phyloP scores from a whole-genome alignment of 1,140 invertebrate species.

The Bombus consobrinus region DNA sequence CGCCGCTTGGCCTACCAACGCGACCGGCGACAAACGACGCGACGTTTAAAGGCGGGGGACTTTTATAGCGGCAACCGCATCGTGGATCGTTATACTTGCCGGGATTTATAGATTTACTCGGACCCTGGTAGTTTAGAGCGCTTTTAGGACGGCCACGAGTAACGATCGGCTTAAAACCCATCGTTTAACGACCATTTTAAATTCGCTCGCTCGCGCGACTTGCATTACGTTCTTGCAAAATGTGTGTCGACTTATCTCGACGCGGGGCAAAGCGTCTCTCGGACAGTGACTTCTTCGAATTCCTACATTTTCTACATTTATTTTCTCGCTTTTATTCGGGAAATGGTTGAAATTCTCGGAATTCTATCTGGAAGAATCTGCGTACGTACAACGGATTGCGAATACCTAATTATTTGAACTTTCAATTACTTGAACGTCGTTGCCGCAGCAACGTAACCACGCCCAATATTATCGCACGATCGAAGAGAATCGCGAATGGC shows the following conservation, averaged over 20 bases:
- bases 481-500: background rate
- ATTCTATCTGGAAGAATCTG: background rate
- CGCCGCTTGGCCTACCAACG: conserved; percentile 37
- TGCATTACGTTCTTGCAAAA: conserved; percentile 32
- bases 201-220: conserved; percentile 54
- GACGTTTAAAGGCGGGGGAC: conserved; percentile 54
- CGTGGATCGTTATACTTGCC: conserved; percentile 68
- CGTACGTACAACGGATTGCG: no score
- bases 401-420: no score
- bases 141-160: conserved; percentile 59
- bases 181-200: conserved; percentile 70
- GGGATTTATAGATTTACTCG: conserved; percentile 68
- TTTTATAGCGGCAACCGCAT: conserved; percentile 65
- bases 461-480: background rate
- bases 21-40: conserved; percentile 42
- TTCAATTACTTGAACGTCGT: no score
- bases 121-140: conserved; percentile 59
- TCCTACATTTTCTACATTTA: no score
- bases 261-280: background rate
- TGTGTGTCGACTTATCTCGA: conserved; percentile 38
- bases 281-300: background rate
- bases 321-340: background rate
- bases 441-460: background rate
- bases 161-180: conserved; percentile 67
- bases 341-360: no score